Conservation (phyloP, 2,888 invertebrate genomes). For the Nineta flava region DNA sequence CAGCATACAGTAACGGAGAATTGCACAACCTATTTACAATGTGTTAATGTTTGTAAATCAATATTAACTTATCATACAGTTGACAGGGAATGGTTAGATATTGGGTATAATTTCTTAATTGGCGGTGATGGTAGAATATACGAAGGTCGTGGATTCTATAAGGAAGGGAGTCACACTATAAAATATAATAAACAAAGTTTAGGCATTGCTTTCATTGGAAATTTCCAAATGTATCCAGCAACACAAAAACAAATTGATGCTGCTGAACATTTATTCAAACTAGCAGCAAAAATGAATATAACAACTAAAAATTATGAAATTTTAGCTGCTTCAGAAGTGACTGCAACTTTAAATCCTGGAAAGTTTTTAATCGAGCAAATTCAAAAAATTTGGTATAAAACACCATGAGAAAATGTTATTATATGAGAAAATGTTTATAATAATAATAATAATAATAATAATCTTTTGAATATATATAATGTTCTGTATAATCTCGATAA, state of each 20-base stretch:
- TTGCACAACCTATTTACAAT: slow-evolving; percentile 35
- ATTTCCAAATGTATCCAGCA: slow-evolving; percentile 34
- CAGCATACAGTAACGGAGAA: slow-evolving; percentile 39
- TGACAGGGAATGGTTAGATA: slow-evolving; percentile 38
- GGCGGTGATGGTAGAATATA: slow-evolving; percentile 64
- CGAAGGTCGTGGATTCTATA: slow-evolving; percentile 56
- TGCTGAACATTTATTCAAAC: slow-evolving; percentile 36
- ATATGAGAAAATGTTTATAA: no score
- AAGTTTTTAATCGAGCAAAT: slow-evolving; percentile 40
- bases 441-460: no score
- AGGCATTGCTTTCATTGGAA: slow-evolving; percentile 49
- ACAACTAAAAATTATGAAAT: slow-evolving; percentile 41
- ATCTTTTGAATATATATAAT: no score
- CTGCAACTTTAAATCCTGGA: slow-evolving; percentile 45
- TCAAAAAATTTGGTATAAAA: slow-evolving; percentile 32
- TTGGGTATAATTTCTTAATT: slow-evolving; percentile 51
- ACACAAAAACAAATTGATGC: slow-evolving; percentile 37
- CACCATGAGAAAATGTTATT: no score
- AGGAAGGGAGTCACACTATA: slow-evolving; percentile 46
- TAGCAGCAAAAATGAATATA: slow-evolving; percentile 39
- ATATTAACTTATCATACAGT: slow-evolving; percentile 50
- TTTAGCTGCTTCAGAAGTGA: slow-evolving; percentile 43
- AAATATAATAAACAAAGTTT: slow-evolving; percentile 43
- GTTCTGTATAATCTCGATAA: no score
- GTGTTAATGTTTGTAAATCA: slow-evolving; percentile 35